Base-by-base conservation (phyloP, 2,113 vertebrate genomes). In the Menidia beryllina region DNA sequence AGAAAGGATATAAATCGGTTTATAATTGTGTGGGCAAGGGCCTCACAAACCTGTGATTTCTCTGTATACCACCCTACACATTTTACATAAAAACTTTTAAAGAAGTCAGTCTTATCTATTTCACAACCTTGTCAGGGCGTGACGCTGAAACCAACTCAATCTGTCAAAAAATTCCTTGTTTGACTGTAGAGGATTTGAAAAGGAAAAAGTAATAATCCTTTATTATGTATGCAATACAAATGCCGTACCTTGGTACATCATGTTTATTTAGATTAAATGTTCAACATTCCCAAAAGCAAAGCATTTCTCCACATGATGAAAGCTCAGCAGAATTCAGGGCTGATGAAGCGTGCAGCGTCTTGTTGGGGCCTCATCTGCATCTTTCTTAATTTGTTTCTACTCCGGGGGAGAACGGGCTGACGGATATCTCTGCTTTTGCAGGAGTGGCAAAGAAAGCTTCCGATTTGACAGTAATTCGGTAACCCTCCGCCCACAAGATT, bases 221-320 rank as follows among this genome's bases (percentile, higher is more conserved):
- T 50, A 12, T 38, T 23, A 50, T 24, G 12, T 36, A n/a, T 45
- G n/a, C 6, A 6, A 45, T 14, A 19, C 41, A 19, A 19, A 43
- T 17, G 6, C 19, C 19, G 4, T 45, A 7, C 17, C n/a, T 45
- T n/a, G 41, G 7, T n/a, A n/a, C 17, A 45, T 4, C 17, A 19
- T 45, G 41, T 45, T 34, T 34, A 34, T 19, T 45, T 2, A 7
- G 38, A 39, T 3, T 5, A 39, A 45, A 45, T 5, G 19, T 14
- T 45, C n/a, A 17, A 15, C 39, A 41, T 15, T 41, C 39, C 17
- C 10, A 13, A 5, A n/a, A 45, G n/a, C 30, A 0, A 53, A 21
- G 26, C 55, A 56, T 65, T 55, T 67, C 39, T 57, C 48, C 38
- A 58, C 23, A 13, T 73, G 51, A 64, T 34, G 63, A 62, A 72